A percentile compares a stretch with the other conserved stretches of the same genome.
phyloP scores from a whole-genome alignment of 2,797 vertebrate species.

The Moxostoma hubbsi region DNA sequence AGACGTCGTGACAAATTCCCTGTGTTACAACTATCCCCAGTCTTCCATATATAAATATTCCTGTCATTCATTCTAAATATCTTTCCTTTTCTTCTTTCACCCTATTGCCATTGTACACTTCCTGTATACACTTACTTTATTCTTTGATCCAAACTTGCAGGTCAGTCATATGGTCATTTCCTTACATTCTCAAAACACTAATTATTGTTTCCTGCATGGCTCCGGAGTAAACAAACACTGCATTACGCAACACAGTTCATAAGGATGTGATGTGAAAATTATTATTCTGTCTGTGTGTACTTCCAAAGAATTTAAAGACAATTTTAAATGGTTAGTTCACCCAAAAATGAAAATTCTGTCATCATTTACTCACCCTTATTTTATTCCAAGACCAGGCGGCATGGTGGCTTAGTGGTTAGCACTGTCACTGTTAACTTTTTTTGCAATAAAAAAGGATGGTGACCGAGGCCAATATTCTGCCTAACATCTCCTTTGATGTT shows the following conservation, averaged over 20 bases:
- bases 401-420: too few species aligned
- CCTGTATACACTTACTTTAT: constrained; percentile 78
- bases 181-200: constrained; percentile 69
- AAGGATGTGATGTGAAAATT: constrained; percentile 1
- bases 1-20: too few species aligned
- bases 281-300: constrained; percentile 4
- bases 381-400: too few species aligned
- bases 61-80: not conserved
- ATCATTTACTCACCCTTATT: too few species aligned
- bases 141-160: constrained; percentile 72
- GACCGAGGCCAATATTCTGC: too few species aligned
- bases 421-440: too few species aligned
- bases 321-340: too few species aligned
- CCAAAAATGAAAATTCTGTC: too few species aligned
- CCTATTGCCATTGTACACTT: constrained; percentile 71
- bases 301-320: not conserved
- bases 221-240: constrained; percentile 63
- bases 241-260: constrained; percentile 7
- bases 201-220: constrained; percentile 65
- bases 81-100: constrained; percentile 69
- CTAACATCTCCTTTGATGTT: too few species aligned
- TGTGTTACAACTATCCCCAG: too few species aligned
- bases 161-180: constrained; percentile 74
- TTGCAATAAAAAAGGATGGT: too few species aligned
- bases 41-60: constrained; percentile 11